phyloP scores from a whole-genome alignment of 2,888 invertebrate genomes.

The Hirtodrosophila cameraria region DNA sequence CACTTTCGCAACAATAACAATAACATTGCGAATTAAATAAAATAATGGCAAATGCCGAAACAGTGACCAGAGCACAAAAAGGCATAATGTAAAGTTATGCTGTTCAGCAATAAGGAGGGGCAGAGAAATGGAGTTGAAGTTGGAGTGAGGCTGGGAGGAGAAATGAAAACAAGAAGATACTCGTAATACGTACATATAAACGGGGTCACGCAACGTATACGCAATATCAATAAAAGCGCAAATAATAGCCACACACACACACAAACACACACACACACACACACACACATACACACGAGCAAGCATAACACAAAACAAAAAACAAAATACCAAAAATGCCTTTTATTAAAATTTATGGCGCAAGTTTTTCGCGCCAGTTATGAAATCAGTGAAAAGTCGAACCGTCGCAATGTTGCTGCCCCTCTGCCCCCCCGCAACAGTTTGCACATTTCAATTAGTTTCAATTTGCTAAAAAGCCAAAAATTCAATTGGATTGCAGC shows the following conservation, averaged over 20 bases:
- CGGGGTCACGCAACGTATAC: conserved; percentile 44
- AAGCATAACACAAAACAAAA: conserved; percentile 24
- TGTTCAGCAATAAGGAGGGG: not conserved
- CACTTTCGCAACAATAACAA: conserved; percentile 48
- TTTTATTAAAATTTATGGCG: conserved; percentile 68
- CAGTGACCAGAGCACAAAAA: conserved; percentile 9
- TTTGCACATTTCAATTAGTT: conserved; percentile 73
- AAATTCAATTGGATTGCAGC: conserved; percentile 51
- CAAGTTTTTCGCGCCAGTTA: conserved; percentile 41
- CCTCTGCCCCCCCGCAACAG: conserved; percentile 8
- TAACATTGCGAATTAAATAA: conserved; percentile 45
- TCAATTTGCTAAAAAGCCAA: conserved; percentile 65
- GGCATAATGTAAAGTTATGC: conserved; percentile 44
- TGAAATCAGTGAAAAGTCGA: conserved; percentile 30
- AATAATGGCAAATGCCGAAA: conserved; percentile 39
- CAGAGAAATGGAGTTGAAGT: not conserved
- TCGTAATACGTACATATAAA: conserved; percentile 6
- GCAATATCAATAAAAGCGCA: conserved; percentile 52
- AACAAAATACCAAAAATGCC: conserved; percentile 54
- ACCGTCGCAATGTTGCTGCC: not conserved
- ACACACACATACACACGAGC: conserved; percentile 7
- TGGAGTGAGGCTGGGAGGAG: too few species aligned
- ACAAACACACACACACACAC: conserved; percentile 2
- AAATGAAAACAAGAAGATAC: conserved; percentile 3
- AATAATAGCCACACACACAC: conserved; percentile 25